Percentiles rank a stretch among this genome's conserved stretches.
Conservation (phyloP, 2,797 vertebrate species). For the Kryptolebias ocellatus region DNA sequence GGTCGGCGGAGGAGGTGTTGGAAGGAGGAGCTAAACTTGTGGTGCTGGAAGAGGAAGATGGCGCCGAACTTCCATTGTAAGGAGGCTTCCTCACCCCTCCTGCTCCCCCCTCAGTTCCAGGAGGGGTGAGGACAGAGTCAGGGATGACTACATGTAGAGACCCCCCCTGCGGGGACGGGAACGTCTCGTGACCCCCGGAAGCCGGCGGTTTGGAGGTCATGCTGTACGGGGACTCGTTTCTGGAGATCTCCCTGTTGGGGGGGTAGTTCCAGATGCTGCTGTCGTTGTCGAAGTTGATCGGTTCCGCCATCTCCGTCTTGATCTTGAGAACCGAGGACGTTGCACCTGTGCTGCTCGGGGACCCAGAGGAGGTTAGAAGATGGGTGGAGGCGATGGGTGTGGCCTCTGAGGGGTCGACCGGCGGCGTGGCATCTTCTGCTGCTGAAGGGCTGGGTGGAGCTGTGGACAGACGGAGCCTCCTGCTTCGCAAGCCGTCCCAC, state of each 20-base stretch:
- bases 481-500: constrained; percentile 80
- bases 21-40: constrained; percentile 87
- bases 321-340: constrained; percentile 92
- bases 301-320: constrained; percentile 98
- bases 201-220: constrained; percentile 87
- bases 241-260: constrained; percentile 97
- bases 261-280: constrained; percentile 99
- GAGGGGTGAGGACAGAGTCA: constrained; percentile 96
- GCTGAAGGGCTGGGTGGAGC: constrained; percentile 86
- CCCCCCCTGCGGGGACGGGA: constrained; percentile 89
- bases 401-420: constrained; percentile 86
- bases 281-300: constrained; percentile 99
- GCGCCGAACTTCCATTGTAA: constrained; percentile 85
- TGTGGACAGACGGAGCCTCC: constrained; percentile 85
- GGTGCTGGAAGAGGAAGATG: constrained; percentile 82
- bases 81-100: constrained; percentile 87
- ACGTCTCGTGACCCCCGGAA: constrained; percentile 86
- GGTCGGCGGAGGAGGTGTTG: constrained; percentile 83
- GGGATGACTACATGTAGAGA: constrained; percentile 93
- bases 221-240: constrained; percentile 97
- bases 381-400: constrained; percentile 39
- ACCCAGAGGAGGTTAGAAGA: constrained; percentile 85
- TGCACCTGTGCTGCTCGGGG: constrained; percentile 81
- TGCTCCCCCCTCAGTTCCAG: constrained; percentile 88
- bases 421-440: constrained; percentile 83